A percentile compares a stretch with the other conserved stretches of the same genome.
Evolutionary conservation across 2,888 invertebrate genomes (phyloP).

Genomic region (Alcis repandata): DNA sequence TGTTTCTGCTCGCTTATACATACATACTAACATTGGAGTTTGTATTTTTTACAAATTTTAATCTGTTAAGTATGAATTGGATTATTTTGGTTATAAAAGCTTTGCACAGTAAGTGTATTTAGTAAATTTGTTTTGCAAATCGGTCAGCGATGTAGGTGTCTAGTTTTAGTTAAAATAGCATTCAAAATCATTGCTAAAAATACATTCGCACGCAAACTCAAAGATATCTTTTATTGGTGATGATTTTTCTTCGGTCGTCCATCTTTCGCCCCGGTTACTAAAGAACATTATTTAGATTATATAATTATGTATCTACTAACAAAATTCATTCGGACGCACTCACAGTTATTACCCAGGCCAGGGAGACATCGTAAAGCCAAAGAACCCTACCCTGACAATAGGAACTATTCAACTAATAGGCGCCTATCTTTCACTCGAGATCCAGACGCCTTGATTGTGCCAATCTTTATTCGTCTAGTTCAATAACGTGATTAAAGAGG

Average conservation of each 20-base stretch:
- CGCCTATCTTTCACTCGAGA: not conserved
- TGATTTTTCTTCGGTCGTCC: no score
- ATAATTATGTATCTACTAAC: no score
- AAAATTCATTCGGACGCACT: no score
- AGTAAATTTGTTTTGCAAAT: not conserved
- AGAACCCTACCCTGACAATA: no score
- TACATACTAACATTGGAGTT: not conserved
- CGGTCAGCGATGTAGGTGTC: not conserved
- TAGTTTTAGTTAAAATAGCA: not conserved
- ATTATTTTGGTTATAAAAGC: not conserved
- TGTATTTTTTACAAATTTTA: no score
- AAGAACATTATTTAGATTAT: no score
- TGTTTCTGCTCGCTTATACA: not conserved
- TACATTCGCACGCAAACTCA: no score
- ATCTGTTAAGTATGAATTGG: not conserved
- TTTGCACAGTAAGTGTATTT: not conserved
- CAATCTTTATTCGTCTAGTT: slow-evolving; percentile 30
- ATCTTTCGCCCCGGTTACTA: no score
- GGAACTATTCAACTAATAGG: not conserved
- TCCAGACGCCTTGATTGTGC: slow-evolving; percentile 18
- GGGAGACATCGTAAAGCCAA: no score
- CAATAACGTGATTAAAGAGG: slow-evolving; percentile 31
- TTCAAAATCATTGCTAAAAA: not conserved
- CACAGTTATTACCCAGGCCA: no score
- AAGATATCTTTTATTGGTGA: no score